These are phyloP conservation scores for Siniperca scherzeri DNA, from an alignment of 2,797 vertebrate species.

Conservation along the genomic window DNA sequence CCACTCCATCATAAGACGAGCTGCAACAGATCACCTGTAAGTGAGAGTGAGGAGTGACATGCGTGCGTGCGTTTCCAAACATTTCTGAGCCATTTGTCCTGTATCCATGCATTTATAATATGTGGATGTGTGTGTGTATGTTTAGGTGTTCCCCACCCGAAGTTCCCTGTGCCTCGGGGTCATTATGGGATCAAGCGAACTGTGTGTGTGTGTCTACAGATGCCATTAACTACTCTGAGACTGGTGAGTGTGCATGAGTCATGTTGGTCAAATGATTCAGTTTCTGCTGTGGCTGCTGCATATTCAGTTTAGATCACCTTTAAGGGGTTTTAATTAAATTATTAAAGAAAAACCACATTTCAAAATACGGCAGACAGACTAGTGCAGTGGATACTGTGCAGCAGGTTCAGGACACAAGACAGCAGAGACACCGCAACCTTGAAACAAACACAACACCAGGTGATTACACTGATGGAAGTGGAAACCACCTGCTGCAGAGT, in stretches of 20 bases:
- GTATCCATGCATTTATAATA: background rate
- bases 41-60: conserved; percentile 35
- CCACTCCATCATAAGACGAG: conserved; percentile 83
- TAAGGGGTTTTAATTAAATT: background rate
- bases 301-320: background rate
- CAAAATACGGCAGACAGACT: no score
- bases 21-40: conserved; percentile 77
- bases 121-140: conserved; percentile 30
- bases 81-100: background rate
- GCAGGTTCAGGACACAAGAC: background rate
- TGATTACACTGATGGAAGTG: background rate
- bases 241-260: conserved; percentile 63
- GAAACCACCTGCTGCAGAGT: conserved; percentile 15
- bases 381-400: background rate
- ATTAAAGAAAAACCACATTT: background rate
- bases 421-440: background rate
- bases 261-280: background rate
- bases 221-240: conserved; percentile 70
- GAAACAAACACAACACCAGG: background rate
- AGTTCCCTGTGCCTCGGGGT: conserved; percentile 74
- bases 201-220: conserved; percentile 79
- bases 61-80: background rate
- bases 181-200: conserved; percentile 78
- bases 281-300: background rate
- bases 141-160: conserved; percentile 81